phyloP scores from a whole-genome alignment of 2,888 invertebrate genomes.

The Caenorhabditis sp. region DNA sequence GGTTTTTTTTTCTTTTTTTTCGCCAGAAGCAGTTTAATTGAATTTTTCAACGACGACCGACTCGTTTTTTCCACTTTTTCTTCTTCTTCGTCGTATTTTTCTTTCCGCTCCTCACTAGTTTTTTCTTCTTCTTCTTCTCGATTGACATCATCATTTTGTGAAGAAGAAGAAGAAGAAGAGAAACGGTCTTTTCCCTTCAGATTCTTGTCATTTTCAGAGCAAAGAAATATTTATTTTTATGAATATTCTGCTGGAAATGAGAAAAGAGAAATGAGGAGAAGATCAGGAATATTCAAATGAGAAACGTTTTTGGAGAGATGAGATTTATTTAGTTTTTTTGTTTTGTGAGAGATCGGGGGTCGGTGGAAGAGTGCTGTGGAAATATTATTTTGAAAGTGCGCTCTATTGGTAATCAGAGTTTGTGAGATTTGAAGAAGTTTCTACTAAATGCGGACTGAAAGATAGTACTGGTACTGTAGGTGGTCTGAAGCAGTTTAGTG shows the following conservation, averaged over 20 bases:
- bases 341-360: no score
- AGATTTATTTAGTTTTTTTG: background rate
- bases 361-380: no score
- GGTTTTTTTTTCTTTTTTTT: background rate
- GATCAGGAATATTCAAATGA: background rate
- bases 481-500: no score
- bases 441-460: no score
- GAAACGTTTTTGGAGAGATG: background rate
- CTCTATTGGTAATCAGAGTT: no score
- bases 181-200: no score
- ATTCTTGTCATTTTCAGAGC: background rate
- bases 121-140: background rate
- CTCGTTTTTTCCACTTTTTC: slow-evolving; percentile 2
- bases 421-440: no score
- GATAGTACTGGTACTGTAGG: no score
- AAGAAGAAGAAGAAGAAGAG: background rate
- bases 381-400: no score
- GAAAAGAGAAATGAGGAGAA: background rate
- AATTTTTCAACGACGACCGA: background rate
- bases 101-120: slow-evolving; percentile 1
- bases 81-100: background rate
- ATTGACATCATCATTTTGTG: background rate
- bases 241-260: background rate
- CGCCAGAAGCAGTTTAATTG: background rate
- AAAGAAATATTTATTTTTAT: background rate